Conservation (phyloP, 2,888 invertebrate genomes). For the Sicus ferrugineus region DNA sequence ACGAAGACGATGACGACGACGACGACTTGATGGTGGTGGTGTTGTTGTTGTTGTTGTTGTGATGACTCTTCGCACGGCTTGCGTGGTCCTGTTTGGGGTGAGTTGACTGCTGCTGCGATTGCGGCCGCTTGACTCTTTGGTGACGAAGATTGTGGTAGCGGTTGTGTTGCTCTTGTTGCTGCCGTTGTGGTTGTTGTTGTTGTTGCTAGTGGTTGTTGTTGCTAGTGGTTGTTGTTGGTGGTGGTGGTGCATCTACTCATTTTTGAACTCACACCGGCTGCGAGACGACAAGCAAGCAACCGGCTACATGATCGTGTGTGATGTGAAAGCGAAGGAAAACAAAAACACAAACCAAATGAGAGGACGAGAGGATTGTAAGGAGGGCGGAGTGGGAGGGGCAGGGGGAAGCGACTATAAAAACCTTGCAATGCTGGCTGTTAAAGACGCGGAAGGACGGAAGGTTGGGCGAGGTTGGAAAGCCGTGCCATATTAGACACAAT, state of each 20-base stretch:
- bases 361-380: background rate
- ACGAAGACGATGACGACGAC: slow-evolving; percentile 19
- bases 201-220: too few species aligned
- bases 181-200: background rate
- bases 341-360: background rate
- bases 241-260: too few species aligned
- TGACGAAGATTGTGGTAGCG: slow-evolving; percentile 31
- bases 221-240: too few species aligned
- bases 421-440: too few species aligned
- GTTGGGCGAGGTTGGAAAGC: background rate
- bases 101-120: slow-evolving; percentile 18
- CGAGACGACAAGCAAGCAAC: background rate
- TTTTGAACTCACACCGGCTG: too few species aligned
- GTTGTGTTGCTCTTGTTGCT: slow-evolving; percentile 5
- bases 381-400: background rate
- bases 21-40: background rate
- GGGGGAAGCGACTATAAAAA: too few species aligned
- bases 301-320: background rate
- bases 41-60: background rate
- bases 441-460: too few species aligned
- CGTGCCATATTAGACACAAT: slow-evolving; percentile 41
- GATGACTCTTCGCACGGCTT: too few species aligned
- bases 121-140: background rate
- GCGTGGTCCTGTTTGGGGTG: slow-evolving; percentile 15
- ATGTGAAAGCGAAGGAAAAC: background rate